A percentile compares a stretch with the other conserved stretches of the same genome.
Conservation (phyloP, 2,888 invertebrate genomes). For the Pandemis heparana region DNA sequence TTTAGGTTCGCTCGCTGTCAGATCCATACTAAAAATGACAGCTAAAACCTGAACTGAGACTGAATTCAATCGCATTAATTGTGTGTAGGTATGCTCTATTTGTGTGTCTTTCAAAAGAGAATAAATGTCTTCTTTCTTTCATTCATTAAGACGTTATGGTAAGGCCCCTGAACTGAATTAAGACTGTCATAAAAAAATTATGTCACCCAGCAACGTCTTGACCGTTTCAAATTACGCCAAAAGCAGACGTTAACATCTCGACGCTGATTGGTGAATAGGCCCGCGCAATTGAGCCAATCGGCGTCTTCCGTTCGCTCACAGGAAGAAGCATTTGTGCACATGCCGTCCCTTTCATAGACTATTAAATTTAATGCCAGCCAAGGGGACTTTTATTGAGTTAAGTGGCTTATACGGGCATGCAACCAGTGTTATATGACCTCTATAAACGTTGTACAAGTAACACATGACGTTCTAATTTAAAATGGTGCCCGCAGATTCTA, state of each 20-base stretch:
- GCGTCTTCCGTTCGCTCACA: conserved; percentile 80
- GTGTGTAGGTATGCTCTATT: no score
- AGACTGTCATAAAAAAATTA: conserved; percentile 24
- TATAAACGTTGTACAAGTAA: conserved; percentile 46
- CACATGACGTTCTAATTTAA: conserved; percentile 44
- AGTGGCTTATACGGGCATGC: conserved; percentile 77
- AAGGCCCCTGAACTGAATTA: background rate
- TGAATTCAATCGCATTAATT: no score
- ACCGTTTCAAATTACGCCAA: conserved; percentile 29
- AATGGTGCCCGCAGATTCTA: conserved; percentile 72
- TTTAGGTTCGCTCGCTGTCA: no score
- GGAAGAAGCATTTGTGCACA: conserved; percentile 76
- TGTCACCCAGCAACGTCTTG: conserved; percentile 39
- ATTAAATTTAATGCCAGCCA: conserved; percentile 81
- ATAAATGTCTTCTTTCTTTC: no score
- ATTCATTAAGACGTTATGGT: no score
- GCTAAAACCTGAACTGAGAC: no score
- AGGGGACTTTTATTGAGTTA: conserved; percentile 84
- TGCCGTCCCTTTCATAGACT: conserved; percentile 81
- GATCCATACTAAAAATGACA: no score
- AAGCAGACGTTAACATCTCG: conserved; percentile 47
- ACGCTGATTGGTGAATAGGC: conserved; percentile 81
- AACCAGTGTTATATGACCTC: conserved; percentile 62
- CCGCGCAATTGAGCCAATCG: conserved; percentile 82
- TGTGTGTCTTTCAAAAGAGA: no score